Base-by-base conservation (phyloP, 1,140 invertebrate species). In the Monomorium pharaonis region DNA sequence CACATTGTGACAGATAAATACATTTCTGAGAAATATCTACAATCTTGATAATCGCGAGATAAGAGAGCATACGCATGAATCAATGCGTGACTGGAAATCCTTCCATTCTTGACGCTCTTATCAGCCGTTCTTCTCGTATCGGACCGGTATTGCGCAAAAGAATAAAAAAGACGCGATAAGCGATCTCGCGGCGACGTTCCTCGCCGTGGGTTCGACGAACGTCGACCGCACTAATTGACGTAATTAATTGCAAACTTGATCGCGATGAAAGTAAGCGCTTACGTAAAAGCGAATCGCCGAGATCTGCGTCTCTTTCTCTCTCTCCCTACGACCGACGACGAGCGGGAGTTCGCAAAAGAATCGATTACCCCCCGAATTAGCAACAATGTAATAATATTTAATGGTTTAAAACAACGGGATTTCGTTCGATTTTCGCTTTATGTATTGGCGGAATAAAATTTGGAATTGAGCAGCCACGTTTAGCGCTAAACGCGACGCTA, bases 181-280 rank as follows among this genome's bases (percentile, higher is more conserved):
- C 67, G 51, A 83, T 83, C 51, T 83, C 51, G 9, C 30, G 37
- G 18, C 56, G 27, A 56, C 67, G 16, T 16, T 21, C 67, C 44
- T 51, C 37, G 44, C 42, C 65, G 14, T 16, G 67, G 74, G 78
- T 83, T 83, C 78, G 78, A 83, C 78, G 78, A 83, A 83, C 78
- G 77, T 81, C 33, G 65, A 37, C 78, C 12, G 49, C 63, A 18
- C 27, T 83, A 83, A 83, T 83, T 83, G 78, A 51, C n/a, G 67
- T 83, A 83, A 83, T 83, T 83, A 83, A 83, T 83, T 83, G 78
- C 67, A 74, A 74, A 69, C 54, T 83, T 21, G 60, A 37, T 65
- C 60, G 30, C 67, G 67, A 83, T 74, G 78, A 83, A 83, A 83
- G 78, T 83, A 74, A 74, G 51, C 37, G 27, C 76, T 83, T 83